Evolutionary conservation across 2,888 invertebrate species (phyloP).

Genomic region (Palloptera scutellata): DNA sequence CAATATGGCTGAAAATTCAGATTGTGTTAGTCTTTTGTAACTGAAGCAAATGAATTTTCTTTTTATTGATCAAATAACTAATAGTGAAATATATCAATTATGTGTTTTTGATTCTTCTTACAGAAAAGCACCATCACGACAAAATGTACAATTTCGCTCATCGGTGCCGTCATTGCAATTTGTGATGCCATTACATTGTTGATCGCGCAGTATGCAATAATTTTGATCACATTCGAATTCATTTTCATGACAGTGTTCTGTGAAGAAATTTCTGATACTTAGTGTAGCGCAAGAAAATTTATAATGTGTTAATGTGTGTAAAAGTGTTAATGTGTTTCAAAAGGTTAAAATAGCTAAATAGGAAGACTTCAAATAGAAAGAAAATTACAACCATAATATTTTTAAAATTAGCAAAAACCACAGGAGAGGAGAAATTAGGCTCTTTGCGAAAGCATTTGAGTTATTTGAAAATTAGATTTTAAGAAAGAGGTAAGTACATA

Average conservation of each 20-base stretch:
- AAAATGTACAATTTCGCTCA: conserved; percentile 65
- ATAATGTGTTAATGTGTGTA: not conserved
- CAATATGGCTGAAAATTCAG: too few relatives aligned
- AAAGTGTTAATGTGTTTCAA: conserved; percentile 1
- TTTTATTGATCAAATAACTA: too few relatives aligned
- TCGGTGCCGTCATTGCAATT: conserved; percentile 68
- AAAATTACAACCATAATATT: not conserved
- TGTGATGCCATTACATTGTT: conserved; percentile 66
- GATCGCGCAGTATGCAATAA: conserved; percentile 69
- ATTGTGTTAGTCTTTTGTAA: too few relatives aligned
- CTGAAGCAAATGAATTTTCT: too few relatives aligned
- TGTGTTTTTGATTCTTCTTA: conserved; percentile 51
- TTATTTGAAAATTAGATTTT: too few relatives aligned
- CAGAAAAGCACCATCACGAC: conserved; percentile 62
- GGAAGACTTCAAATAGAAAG: too few relatives aligned
- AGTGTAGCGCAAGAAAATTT: not conserved
- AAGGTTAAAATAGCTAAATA: too few relatives aligned
- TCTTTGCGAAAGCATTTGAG: too few relatives aligned
- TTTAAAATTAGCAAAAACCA: too few relatives aligned
- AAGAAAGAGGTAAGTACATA: too few relatives aligned
- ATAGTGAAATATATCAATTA: too few relatives aligned
- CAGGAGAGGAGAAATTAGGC: too few relatives aligned
- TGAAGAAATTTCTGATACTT: conserved; percentile 34
- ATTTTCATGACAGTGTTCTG: conserved; percentile 61
- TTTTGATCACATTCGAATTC: conserved; percentile 71